These are phyloP conservation scores for Eucidaris tribuloides DNA, from an alignment of 35 echinoderm and acorn worm genomes.

Conservation along the genomic window DNA sequence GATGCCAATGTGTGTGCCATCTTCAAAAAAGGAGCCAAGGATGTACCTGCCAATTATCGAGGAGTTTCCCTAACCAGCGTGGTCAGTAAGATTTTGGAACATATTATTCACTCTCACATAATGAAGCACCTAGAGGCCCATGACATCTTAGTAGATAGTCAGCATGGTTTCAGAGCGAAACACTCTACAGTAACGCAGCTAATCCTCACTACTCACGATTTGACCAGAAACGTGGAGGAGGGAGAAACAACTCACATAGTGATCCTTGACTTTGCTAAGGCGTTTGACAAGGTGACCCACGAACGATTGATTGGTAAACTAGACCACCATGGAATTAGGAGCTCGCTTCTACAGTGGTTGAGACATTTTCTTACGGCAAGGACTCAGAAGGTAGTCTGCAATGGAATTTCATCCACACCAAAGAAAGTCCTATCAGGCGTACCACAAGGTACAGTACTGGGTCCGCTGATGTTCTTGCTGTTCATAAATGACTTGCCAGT, in stretches of 20 bases:
- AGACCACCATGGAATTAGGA: background rate
- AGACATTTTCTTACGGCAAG: background rate
- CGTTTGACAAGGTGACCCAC: slow-evolving; percentile 39
- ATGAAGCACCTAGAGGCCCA: slow-evolving; percentile 40
- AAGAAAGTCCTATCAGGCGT: background rate
- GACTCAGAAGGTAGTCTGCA: background rate
- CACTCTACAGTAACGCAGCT: slow-evolving; percentile 21
- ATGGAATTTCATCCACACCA: background rate
- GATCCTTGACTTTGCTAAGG: slow-evolving; percentile 25
- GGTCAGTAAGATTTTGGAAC: slow-evolving; percentile 25
- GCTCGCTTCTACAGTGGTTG: background rate
- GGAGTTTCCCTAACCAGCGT: slow-evolving; percentile 46
- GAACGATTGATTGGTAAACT: background rate
- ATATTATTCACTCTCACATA: slow-evolving; percentile 44
- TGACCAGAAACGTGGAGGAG: background rate
- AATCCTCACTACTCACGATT: background rate
- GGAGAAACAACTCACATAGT: background rate
- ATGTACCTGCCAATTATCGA: slow-evolving; percentile 34
- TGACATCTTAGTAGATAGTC: slow-evolving; percentile 22
- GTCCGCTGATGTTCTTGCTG: background rate
- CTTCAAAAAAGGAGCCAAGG: slow-evolving; percentile 16
- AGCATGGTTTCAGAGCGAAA: slow-evolving; percentile 48
- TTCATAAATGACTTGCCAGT: background rate
- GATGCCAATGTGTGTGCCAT: slow-evolving; percentile 1
- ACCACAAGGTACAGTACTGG: background rate